Percentiles rank a stretch among this genome's conserved stretches.
These are phyloP conservation scores for Redunca redunca DNA, from an alignment of 2,113 vertebrate species.

Conservation along the genomic window DNA sequence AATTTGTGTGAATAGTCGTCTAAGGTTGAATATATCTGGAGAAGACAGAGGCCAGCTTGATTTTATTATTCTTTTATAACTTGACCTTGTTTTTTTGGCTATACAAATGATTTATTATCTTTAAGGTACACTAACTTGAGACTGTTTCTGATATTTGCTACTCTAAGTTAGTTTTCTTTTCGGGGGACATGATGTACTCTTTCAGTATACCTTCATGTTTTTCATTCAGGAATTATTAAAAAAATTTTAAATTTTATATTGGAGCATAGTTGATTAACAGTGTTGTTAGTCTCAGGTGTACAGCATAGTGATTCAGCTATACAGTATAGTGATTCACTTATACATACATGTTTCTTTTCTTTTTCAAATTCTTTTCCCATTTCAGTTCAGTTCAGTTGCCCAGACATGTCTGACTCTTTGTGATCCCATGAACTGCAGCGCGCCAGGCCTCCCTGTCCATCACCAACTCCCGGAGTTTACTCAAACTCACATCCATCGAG, in stretches of 20 bases:
- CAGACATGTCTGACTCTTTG: accelerated
- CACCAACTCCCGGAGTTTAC: too few relatives aligned
- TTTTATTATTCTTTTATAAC: not conserved
- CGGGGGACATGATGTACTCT: not conserved
- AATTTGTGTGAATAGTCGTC: not conserved
- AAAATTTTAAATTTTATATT: not conserved
- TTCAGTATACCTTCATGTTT: not conserved
- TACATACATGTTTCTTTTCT: not conserved
- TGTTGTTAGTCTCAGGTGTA: not conserved
- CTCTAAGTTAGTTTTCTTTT: not conserved
- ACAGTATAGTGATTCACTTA: not conserved
- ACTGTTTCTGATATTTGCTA: not conserved
- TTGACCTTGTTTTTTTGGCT: not conserved
- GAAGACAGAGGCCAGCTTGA: not conserved
- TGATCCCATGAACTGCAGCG: too few relatives aligned
- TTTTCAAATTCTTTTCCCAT: not conserved
- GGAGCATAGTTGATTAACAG: not conserved
- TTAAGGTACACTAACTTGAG: not conserved
- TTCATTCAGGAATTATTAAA: not conserved
- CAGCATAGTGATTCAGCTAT: not conserved
- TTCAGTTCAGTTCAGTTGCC: too few relatives aligned
- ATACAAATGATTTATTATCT: not conserved
- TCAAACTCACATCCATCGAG: too few relatives aligned
- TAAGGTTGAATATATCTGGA: not conserved
- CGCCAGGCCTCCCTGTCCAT: too few relatives aligned